These are phyloP conservation scores for Capitella teleta DNA, from an alignment of 1,140 invertebrate species.

Conservation along the genomic window DNA sequence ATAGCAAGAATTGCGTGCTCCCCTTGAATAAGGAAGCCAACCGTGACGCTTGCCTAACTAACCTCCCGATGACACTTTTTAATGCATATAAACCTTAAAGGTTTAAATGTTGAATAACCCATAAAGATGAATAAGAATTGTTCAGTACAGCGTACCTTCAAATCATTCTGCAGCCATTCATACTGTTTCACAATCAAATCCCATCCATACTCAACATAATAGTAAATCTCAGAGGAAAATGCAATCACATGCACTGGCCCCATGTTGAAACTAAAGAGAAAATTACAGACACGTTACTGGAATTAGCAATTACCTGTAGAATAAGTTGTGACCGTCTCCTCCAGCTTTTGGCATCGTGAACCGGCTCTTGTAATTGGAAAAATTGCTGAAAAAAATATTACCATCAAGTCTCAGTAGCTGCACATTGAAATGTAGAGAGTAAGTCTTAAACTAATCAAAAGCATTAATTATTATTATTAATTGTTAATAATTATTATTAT, in stretches of 20 bases:
- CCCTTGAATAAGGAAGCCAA: no score
- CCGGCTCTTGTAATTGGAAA: slow-evolving; percentile 69
- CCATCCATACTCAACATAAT: slow-evolving; percentile 74
- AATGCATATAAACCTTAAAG: no score
- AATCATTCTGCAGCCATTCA: slow-evolving; percentile 35
- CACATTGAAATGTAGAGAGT: no score
- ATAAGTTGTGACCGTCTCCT: slow-evolving; percentile 55
- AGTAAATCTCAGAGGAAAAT: slow-evolving; percentile 90
- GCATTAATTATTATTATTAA: no score
- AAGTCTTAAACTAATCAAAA: no score
- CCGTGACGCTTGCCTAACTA: no score
- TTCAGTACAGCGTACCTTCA: slow-evolving; percentile 19
- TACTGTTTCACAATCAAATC: slow-evolving; percentile 75
- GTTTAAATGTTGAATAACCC: no score
- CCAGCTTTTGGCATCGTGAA: slow-evolving; percentile 75
- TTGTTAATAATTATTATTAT: no score
- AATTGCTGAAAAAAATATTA: slow-evolving; percentile 63
- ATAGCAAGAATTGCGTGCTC: no score
- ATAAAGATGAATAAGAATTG: no score
- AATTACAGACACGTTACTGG: background rate
- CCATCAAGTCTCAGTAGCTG: no score
- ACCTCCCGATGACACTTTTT: no score
- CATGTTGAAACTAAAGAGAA: slow-evolving; percentile 50
- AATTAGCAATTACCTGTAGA: slow-evolving; percentile 70
- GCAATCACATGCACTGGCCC: slow-evolving; percentile 70